Evolutionary conservation across 2,797 vertebrate genomes (phyloP).

Genomic region (Rhinatrema bivittatum): DNA sequence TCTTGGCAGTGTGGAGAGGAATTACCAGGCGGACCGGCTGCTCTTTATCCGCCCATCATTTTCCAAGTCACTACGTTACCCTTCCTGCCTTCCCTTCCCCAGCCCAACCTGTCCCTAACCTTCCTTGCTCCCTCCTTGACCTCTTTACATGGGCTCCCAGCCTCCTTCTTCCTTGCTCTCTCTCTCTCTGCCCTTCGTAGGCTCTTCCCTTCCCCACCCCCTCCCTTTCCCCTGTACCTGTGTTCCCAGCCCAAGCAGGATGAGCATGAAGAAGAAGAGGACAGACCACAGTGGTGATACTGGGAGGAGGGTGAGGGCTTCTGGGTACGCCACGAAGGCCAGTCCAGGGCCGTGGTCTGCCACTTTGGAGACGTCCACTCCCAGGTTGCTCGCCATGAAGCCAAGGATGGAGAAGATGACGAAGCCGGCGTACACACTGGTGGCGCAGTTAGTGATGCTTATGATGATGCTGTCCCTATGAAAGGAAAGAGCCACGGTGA

Average conservation of each 20-base stretch:
- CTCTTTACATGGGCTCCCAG: too few species aligned
- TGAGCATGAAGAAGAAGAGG: constrained; percentile 99
- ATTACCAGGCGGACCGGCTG: too few species aligned
- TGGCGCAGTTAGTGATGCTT: constrained; percentile 95
- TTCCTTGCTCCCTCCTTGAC: too few species aligned
- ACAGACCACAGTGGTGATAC: constrained; percentile 92
- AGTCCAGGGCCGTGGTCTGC: constrained; percentile 91
- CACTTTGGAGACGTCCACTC: constrained; percentile 87
- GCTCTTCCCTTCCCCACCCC: too few species aligned
- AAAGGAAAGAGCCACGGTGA: background rate
- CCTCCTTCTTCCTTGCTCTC: too few species aligned
- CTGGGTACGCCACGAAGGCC: constrained; percentile 94
- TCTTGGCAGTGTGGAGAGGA: too few species aligned
- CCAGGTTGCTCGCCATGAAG: constrained; percentile 93
- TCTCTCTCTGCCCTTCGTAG: too few species aligned
- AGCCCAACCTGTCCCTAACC: too few species aligned
- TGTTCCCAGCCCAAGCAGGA: constrained; percentile 89
- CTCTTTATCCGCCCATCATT: too few species aligned
- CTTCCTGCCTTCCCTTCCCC: too few species aligned
- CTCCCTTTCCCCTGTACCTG: too few species aligned
- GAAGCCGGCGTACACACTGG: constrained; percentile 92
- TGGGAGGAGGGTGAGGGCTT: constrained; percentile 90
- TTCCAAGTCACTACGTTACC: too few species aligned
- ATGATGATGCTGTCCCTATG: constrained; percentile 96
- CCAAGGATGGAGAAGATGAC: constrained; percentile 98